phyloP scores from a whole-genome alignment of 2,797 vertebrate genomes.

The Tinamus major region DNA sequence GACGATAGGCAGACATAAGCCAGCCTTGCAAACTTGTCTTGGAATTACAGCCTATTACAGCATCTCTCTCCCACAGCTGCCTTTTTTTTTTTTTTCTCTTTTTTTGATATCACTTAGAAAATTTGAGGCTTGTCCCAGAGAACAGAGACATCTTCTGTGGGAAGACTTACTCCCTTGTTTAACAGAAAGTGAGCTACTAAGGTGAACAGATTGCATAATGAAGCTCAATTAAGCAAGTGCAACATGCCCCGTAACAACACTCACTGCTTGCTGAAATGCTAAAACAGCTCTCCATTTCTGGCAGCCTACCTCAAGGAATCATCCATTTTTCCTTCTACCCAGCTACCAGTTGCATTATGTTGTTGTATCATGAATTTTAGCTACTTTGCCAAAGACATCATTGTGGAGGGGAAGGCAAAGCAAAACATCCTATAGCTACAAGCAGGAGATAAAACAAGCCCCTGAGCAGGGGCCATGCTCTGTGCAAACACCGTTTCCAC shows the following conservation, averaged over 20 bases:
- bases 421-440: not conserved
- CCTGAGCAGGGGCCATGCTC: accelerated
- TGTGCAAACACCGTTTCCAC: accelerated
- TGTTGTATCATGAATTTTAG: not conserved
- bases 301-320: not conserved
- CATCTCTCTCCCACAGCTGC: not conserved
- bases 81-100: too few relatives aligned
- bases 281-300: conserved; percentile 1
- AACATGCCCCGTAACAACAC: not conserved
- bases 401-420: not conserved
- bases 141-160: not conserved
- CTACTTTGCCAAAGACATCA: not conserved
- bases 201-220: conserved; percentile 24
- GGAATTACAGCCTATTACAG: not conserved
- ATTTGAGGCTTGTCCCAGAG: not conserved
- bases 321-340: not conserved
- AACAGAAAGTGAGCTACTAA: not conserved
- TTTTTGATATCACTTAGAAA: not conserved
- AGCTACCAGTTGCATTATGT: not conserved
- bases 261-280: not conserved
- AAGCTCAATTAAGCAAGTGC: conserved; percentile 20
- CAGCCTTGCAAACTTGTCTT: conserved; percentile 9
- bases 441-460: not conserved
- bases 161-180: not conserved
- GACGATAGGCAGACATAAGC: not conserved